Evolutionary conservation across 2,113 vertebrate species (phyloP).

Genomic region (Prolemur simus): DNA sequence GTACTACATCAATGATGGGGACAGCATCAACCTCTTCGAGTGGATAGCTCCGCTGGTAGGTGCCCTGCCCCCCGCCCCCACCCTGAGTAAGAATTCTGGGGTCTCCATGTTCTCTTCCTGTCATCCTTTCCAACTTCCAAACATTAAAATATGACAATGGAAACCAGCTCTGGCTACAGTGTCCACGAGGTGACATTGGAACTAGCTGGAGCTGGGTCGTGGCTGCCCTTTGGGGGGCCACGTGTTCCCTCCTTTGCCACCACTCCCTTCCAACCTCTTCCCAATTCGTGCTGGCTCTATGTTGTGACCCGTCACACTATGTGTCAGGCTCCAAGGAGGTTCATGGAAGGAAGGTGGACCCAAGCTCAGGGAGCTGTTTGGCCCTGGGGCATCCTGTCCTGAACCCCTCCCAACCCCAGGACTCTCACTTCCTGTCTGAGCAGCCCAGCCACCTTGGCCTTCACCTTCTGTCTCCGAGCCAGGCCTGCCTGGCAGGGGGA

Average conservation of each 20-base stretch:
- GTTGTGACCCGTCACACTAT: fast-evolving
- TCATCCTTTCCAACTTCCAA: background rate
- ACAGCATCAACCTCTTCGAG: constrained; percentile 92
- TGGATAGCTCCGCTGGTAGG: constrained; percentile 94
- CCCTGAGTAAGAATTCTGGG: background rate
- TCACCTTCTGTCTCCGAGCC: background rate
- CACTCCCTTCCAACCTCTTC: background rate
- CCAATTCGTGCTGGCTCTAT: background rate
- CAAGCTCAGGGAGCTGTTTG: background rate
- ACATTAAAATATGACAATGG: background rate
- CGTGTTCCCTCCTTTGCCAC: background rate
- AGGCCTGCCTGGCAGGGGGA: background rate
- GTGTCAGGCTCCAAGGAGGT: background rate
- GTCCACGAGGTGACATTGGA: background rate
- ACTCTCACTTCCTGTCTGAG: background rate
- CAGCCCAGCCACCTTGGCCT: background rate
- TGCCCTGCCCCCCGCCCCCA: background rate
- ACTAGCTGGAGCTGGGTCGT: background rate
- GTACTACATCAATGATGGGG: constrained; percentile 95
- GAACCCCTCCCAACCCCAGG: background rate
- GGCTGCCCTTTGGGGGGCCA: background rate
- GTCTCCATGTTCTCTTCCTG: background rate
- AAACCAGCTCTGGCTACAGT: background rate
- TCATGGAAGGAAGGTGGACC: background rate
- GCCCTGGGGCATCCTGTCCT: background rate